Percentiles rank a stretch among this genome's conserved stretches.
These are phyloP conservation scores for Okamejei kenojei DNA, from an alignment of 2,797 vertebrate species.

Conservation along the genomic window DNA sequence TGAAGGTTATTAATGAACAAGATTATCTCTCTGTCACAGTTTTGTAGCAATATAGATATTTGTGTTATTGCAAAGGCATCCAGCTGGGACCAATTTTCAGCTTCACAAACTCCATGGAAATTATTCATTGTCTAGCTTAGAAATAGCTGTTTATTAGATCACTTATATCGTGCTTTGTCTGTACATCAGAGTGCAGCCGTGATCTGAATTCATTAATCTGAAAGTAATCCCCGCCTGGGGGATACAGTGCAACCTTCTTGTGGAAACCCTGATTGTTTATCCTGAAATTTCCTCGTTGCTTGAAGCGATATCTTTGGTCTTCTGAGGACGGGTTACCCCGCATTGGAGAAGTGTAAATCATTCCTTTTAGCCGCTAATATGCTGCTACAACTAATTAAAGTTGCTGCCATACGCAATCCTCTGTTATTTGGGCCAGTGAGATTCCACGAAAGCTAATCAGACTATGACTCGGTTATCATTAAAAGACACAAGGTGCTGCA, in stretches of 20 bases:
- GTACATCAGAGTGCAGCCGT: not conserved
- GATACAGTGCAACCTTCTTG: not conserved
- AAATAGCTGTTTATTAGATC: slow-evolving; percentile 9
- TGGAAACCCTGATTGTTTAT: not conserved
- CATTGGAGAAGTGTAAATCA: not conserved
- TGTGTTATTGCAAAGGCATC: slow-evolving; percentile 22
- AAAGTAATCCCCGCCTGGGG: not conserved
- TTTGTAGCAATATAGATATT: slow-evolving; percentile 18
- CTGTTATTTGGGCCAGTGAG: not conserved
- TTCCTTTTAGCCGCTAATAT: not conserved
- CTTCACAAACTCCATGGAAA: slow-evolving; percentile 18
- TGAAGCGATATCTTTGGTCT: not conserved
- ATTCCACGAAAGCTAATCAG: not conserved
- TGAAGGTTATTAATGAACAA: slow-evolving; percentile 30
- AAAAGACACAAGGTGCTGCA: too few relatives aligned
- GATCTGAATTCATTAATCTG: slow-evolving; percentile 7
- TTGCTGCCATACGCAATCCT: not conserved
- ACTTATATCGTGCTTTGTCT: slow-evolving; percentile 13
- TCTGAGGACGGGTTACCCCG: not conserved
- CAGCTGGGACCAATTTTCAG: slow-evolving; percentile 23
- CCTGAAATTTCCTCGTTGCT: not conserved
- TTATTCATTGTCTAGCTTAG: not conserved
- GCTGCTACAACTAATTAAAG: not conserved
- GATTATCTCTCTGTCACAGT: slow-evolving; percentile 33
- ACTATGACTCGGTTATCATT: not conserved